Evolutionary conservation across 2,888 invertebrate species (phyloP), one percentile per base, ranked within the genome.

Genomic region (Drosophila sordidapex): DNA sequence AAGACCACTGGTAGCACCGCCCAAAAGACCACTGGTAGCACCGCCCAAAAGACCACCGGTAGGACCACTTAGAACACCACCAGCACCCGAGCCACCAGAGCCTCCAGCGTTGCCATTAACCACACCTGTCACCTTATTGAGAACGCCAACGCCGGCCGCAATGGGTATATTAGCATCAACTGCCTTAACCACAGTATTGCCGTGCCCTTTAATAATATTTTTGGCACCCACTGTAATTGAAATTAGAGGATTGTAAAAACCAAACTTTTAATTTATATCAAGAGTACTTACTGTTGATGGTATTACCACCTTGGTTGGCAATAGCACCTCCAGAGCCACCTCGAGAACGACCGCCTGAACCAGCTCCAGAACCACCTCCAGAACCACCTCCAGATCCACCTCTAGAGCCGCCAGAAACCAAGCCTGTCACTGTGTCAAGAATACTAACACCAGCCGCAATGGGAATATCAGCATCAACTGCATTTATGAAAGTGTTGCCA

Each of bases 151-250:
- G 6, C 25, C 46, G 11, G 4, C 21, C 10, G 27, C 27, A 27
- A 27, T 27, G 27, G 27, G 27, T 27, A 27, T 27, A 27, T 5
- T 13, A 2, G 58, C 38, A 53, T 80, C 63, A 0, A 72, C 27
- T 15, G 27, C n/a, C 0, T 64, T 46, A 6, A 65, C 11, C 1
- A 74, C 1, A 0, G n/a, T 21, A 21, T 79, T 82, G 3, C 36
- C 46, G 13, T 48, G 29, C 0, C 81, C 81, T 0, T 4, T 36
- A 10, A 81, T 31, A 3, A 57, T 4, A 7, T 48, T 54, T 18
- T 65, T 43, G 1, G 59, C 40, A 11, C 56, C 65, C 46, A 13
- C 74, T 74, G n/a, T 3, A 48, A 27, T 4, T 48, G 25, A 46
- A 4, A n/a, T 6, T 31, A 29, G 3, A 18, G 18, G 6, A 36